A percentile compares a stretch with the other conserved stretches of the same genome.
These are phyloP conservation scores for Helogale parvula DNA, from an alignment of 2,113 vertebrate genomes.

Conservation along the genomic window DNA sequence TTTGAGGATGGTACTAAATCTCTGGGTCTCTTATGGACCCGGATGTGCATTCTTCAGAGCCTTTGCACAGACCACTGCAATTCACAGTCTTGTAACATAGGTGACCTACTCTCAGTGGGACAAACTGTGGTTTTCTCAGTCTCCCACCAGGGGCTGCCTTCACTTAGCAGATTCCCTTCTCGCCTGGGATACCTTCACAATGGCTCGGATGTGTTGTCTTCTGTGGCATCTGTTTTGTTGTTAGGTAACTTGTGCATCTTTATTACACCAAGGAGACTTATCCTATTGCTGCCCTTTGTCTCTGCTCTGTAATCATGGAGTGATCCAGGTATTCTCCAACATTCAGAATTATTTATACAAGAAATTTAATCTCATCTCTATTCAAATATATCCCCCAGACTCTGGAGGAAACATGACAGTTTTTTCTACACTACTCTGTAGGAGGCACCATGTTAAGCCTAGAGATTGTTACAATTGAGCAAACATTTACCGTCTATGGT, in stretches of 20 bases:
- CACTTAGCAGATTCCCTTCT: not conserved
- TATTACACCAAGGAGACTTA: not conserved
- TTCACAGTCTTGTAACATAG: not conserved
- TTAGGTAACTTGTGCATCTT: not conserved
- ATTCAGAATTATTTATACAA: not conserved
- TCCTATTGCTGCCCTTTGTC: not conserved
- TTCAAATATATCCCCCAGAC: not conserved
- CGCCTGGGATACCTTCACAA: not conserved
- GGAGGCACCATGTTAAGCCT: not conserved
- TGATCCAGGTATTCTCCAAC: not conserved
- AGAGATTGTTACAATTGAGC: not conserved
- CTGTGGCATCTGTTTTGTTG: not conserved
- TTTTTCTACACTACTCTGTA: not conserved
- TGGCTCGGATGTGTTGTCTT: not conserved
- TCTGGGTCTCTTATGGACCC: not conserved
- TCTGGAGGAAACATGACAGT: not conserved
- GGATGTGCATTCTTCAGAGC: not conserved
- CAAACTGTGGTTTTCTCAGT: not conserved
- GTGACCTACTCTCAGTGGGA: not conserved
- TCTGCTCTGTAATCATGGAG: not conserved
- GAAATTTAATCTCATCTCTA: not conserved
- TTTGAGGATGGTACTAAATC: not conserved
- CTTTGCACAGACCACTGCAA: accelerated
- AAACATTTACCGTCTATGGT: not conserved
- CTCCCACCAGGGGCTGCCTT: not conserved